Conservation (phyloP, 2,888 invertebrate genomes). For the Conistra vaccinii region DNA sequence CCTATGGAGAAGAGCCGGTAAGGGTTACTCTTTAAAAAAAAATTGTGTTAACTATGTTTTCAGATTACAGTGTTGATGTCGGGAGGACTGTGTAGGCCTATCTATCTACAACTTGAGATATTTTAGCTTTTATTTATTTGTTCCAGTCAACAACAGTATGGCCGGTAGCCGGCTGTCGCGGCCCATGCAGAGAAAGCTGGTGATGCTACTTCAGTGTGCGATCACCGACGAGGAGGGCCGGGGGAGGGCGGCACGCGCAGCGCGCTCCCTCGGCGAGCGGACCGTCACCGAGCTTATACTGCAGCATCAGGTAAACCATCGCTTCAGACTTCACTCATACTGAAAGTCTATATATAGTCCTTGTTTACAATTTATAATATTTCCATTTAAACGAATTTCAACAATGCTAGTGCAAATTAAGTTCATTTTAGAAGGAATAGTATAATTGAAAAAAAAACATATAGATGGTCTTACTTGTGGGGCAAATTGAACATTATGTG, state of each 20-base stretch:
- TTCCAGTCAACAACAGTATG: constrained; percentile 75
- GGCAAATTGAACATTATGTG: background rate
- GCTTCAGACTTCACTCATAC: background rate
- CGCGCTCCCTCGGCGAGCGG: constrained; percentile 98
- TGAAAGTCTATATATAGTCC: no score
- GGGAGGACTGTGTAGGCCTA: background rate
- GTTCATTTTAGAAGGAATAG: no score
- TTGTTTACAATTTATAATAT: no score
- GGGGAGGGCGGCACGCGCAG: constrained; percentile 94
- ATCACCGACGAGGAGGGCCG: constrained; percentile 96
- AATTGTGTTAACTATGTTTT: background rate
- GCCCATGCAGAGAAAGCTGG: constrained; percentile 98
- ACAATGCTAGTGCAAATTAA: no score
- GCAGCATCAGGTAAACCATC: constrained; percentile 93
- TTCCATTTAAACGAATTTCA: no score
- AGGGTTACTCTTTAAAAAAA: background rate
- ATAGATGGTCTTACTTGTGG: background rate
- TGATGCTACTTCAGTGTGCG: constrained; percentile 98
- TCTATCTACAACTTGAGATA: background rate
- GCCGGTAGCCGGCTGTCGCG: constrained; percentile 91
- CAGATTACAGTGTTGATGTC: background rate
- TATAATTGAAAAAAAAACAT: no score
- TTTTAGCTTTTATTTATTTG: constrained; percentile 1
- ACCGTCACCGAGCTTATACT: constrained; percentile 98
- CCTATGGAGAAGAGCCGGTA: no score